Percentiles rank a stretch among this genome's conserved stretches.
Evolutionary conservation across 1,140 invertebrate species (phyloP).

Genomic region (Agrilus planipennis): DNA sequence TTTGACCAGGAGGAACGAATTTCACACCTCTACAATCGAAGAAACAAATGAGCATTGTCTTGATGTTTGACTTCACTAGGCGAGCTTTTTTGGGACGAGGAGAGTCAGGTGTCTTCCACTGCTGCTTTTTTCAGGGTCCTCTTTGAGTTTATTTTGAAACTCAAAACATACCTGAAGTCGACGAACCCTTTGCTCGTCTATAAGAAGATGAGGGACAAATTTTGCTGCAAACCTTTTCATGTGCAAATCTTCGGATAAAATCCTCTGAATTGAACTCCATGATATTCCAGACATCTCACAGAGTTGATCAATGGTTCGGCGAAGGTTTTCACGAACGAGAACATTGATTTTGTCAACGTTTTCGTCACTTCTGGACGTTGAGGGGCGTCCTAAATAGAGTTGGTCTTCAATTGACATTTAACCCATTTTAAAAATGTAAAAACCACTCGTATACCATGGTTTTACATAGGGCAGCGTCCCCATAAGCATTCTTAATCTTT

Average conservation of each 20-base stretch:
- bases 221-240: conserved; percentile 5
- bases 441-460: conserved; percentile 4
- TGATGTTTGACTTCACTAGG: conserved; percentile 8
- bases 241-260: conserved; percentile 1
- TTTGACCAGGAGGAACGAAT: conserved; percentile 3
- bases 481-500: conserved; percentile 2
- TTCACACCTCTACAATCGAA: background rate
- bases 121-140: background rate
- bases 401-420: conserved; percentile 1
- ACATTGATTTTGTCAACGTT: background rate
- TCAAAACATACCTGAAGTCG: background rate
- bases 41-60: no score
- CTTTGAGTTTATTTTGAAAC: background rate
- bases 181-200: conserved; percentile 1
- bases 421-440: background rate
- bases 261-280: conserved; percentile 1
- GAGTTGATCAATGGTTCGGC: background rate
- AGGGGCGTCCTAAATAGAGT: background rate
- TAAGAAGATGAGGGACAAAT: conserved; percentile 2
- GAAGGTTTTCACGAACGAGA: background rate
- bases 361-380: background rate
- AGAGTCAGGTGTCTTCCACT: conserved; percentile 13
- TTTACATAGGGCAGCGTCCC: conserved; percentile 3
- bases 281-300: background rate
- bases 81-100: conserved; percentile 11